A percentile compares a stretch with the other conserved stretches of the same genome.
These are phyloP conservation scores for Entomobrya multifasciata DNA, from an alignment of 2,888 invertebrate genomes.

Conservation along the genomic window DNA sequence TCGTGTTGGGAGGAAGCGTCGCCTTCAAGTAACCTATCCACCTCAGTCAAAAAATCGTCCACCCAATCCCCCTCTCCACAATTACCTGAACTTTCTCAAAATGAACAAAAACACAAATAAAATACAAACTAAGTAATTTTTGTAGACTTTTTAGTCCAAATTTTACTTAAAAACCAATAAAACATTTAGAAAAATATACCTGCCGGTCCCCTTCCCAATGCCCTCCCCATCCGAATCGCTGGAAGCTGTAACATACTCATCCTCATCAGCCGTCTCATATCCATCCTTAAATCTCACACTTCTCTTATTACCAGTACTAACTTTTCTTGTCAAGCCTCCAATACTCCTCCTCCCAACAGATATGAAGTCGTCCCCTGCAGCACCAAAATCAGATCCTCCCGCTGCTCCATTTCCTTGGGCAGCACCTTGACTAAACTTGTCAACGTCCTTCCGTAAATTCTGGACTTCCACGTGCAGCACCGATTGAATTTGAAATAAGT, in stretches of 20 bases:
- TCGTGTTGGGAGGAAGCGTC: conserved; percentile 80
- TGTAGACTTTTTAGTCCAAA: too few relatives aligned
- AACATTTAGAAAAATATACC: neutral
- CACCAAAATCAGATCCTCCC: neutral
- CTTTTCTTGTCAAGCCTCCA: neutral
- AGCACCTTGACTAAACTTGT: conserved; percentile 53
- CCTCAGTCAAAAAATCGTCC: conserved; percentile 73
- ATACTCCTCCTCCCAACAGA: neutral
- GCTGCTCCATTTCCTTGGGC: neutral
- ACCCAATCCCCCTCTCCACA: conserved; percentile 30
- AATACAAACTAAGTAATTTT: neutral
- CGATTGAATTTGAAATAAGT: conserved; percentile 74
- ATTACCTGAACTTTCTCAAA: conserved; percentile 54
- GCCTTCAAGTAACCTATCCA: conserved; percentile 81
- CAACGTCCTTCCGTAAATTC: conserved; percentile 73
- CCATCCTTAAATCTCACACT: conserved; percentile 66
- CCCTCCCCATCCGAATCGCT: conserved; percentile 75
- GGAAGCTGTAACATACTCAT: conserved; percentile 76
- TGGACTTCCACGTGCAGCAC: conserved; percentile 65
- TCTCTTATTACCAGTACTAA: neutral
- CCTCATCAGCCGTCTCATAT: conserved; percentile 75
- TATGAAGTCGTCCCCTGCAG: too few relatives aligned
- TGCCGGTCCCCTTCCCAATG: neutral
- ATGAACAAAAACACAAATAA: neutral
- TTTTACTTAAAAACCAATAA: too few relatives aligned